Evolutionary conservation across 2,113 vertebrate species (phyloP), one percentile per base, ranked within the genome.

Genomic region (Lophochroa leadbeateri): DNA sequence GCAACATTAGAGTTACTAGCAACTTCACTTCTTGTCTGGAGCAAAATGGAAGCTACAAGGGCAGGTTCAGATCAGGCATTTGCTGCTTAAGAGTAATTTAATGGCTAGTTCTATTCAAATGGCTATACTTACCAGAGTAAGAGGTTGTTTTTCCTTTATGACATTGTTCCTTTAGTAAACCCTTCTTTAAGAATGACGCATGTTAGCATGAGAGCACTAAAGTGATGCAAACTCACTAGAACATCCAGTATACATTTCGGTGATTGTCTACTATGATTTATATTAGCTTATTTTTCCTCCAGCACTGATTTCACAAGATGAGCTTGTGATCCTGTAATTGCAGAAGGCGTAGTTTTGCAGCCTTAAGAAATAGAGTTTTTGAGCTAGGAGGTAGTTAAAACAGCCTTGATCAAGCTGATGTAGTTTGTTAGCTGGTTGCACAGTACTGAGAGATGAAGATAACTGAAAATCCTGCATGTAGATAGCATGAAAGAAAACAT

Each of bases 301-400:
- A 82, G 82, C 83, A 52, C 87, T 86, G 83, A 86, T 96, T 94
- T 95, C 79, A 90, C 86, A 86, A 67, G 84, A 60, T 96, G 67
- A 95, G 87, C 80, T 88, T 81, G 83, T 90, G 86, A 85, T 91
- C 35, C 47, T 90, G 31, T 64, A 75, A 67, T 78, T 95, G 91
- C 87, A 91, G 86, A 87, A 93, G 76, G 47, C 69, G 67, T 52
- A 53, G 61, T 74, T 88, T 74, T 84, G 39, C 70, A 79, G 61
- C 75, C 91, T 90, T 89, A 78, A 88, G 92, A 88, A 95, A 74
- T 1, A 88, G 19, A 13, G 53, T 46, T 94, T 61, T 88, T 3
- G 1, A 7, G 2, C 72, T 64, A 78, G 65, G 52, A 86, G 79
- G 43, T 43, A 50, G 58, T 91, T 92, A 33, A 74, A 92, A 44